Percentiles rank a stretch among this genome's conserved stretches.
Evolutionary conservation across 2,113 vertebrate genomes (phyloP).

Genomic region (Felis catus): F.catus_Fca126_mat1.0 CM031411.1:12510001-12510500

Average conservation of each 20-base stretch:
- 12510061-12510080: background rate
- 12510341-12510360: background rate
- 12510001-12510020: background rate
- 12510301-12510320: background rate
- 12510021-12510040: background rate
- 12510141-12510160: background rate
- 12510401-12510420: background rate
- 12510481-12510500: slow-evolving; percentile 13
- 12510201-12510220: background rate
- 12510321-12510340: background rate
- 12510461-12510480: background rate
- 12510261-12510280: background rate
- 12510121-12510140: background rate
- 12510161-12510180: background rate
- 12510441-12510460: background rate
- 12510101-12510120: background rate
- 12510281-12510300: background rate
- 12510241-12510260: background rate
- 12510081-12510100: background rate
- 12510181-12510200: background rate
- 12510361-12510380: slow-evolving; percentile 24
- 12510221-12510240: background rate
- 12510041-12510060: background rate
- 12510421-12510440: background rate
- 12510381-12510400: slow-evolving; percentile 15